Evolutionary conservation across 2,888 invertebrate genomes (phyloP).

Genomic region (Tuberolachnus salignus): DNA sequence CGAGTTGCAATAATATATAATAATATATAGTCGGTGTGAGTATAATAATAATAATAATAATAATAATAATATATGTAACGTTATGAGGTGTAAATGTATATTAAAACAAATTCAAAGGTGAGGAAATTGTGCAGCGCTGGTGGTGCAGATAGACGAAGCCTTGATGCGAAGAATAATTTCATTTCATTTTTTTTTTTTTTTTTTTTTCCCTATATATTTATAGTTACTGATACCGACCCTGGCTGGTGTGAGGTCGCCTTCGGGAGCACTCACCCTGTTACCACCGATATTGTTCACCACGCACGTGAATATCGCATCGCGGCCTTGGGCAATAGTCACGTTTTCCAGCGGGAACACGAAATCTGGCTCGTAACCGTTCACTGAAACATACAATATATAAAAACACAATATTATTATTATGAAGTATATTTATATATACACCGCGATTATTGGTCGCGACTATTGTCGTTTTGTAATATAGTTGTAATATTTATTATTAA

Average conservation of each 20-base stretch:
- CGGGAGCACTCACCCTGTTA: conserved; percentile 85
- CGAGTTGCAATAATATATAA: too few relatives aligned
- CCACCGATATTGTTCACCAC: conserved; percentile 83
- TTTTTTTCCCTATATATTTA: too few relatives aligned
- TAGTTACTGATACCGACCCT: conserved; percentile 59
- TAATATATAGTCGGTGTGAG: too few relatives aligned
- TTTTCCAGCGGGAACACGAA: conserved; percentile 81
- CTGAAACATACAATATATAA: conserved; percentile 66
- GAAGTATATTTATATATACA: neutral
- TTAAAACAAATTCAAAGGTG: too few relatives aligned
- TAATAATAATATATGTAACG: too few relatives aligned
- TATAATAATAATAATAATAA: too few relatives aligned
- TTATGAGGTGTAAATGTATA: too few relatives aligned
- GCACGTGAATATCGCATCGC: conserved; percentile 84
- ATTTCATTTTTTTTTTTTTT: conserved; percentile 1
- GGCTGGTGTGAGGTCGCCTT: conserved; percentile 63
- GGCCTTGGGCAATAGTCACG: conserved; percentile 81
- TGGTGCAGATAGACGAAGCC: conserved; percentile 51
- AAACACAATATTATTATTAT: too few relatives aligned
- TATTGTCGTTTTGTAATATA: neutral
- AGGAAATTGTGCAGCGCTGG: conserved; percentile 47
- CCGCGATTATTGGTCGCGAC: conserved; percentile 14
- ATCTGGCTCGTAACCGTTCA: conserved; percentile 78
- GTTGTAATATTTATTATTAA: conserved; percentile 34
- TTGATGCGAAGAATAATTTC: conserved; percentile 48